These are phyloP conservation scores for Ctenosaura bakeri DNA, from an alignment of 2,797 vertebrate species.

Conservation along the genomic window DNA sequence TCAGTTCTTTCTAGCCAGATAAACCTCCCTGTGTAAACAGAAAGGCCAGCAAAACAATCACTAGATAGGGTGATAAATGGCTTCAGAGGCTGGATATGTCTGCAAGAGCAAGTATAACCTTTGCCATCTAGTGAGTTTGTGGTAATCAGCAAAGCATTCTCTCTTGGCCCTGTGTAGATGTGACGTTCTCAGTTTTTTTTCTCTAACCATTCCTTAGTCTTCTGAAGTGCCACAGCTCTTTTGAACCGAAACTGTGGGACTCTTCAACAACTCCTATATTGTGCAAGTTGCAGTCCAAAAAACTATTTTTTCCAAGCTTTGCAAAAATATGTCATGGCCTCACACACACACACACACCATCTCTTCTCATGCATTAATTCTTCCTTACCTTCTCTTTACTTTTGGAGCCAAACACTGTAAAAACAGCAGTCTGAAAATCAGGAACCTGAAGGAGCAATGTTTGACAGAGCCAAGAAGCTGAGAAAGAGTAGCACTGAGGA, in stretches of 20 bases:
- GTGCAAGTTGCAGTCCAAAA: no score
- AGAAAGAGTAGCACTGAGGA: background rate
- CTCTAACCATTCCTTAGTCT: no score
- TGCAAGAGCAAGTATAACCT: no score
- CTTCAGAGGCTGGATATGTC: background rate
- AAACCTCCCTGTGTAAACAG: constrained; percentile 36
- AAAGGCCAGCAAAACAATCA: background rate
- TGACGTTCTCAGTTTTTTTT: background rate
- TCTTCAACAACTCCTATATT: no score
- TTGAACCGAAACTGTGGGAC: no score
- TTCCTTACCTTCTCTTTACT: background rate
- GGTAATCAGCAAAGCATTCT: background rate
- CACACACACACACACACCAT: background rate
- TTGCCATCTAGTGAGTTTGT: background rate
- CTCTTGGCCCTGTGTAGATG: no score
- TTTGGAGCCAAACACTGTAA: background rate
- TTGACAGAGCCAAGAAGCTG: background rate
- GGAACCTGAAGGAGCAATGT: background rate
- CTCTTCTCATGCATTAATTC: background rate
- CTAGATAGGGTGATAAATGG: background rate
- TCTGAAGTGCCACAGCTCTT: no score
- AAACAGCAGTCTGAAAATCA: background rate
- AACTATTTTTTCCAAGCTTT: background rate
- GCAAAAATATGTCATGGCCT: background rate
- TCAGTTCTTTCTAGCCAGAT: constrained; percentile 26